phyloP scores from a whole-genome alignment of 2,888 invertebrate genomes.

The Caenorhabditis becei region DNA sequence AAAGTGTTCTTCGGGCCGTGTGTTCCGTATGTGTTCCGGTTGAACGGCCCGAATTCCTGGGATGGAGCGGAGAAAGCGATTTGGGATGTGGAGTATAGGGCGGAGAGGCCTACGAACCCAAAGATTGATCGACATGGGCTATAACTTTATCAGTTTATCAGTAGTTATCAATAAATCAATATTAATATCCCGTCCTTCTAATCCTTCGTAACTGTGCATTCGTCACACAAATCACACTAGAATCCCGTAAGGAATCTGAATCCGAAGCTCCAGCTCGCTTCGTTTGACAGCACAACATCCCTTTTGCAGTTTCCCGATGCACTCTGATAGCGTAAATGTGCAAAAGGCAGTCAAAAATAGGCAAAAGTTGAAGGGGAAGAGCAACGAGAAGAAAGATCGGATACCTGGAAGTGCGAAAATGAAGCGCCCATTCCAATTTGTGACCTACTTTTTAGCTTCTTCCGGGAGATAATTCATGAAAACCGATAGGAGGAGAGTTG shows the following conservation, averaged over 20 bases:
- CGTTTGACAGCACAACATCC: not conserved
- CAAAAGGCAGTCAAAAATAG: slow-evolving; percentile 8
- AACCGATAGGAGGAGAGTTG: not conserved
- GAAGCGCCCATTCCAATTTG: not conserved
- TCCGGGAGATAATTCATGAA: not conserved
- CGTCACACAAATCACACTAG: no score
- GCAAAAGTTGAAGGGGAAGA: slow-evolving; percentile 4
- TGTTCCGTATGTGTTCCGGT: slow-evolving; percentile 64
- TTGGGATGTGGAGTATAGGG: slow-evolving; percentile 64
- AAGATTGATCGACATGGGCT: not conserved
- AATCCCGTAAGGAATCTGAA: no score
- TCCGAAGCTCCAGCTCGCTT: not conserved
- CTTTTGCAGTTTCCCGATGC: not conserved
- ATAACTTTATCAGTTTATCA: no score
- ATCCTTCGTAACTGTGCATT: no score
- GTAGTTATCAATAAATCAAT: no score
- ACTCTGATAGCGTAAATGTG: slow-evolving; percentile 1
- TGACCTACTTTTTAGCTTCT: not conserved
- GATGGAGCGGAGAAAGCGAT: slow-evolving; percentile 83
- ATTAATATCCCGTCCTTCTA: no score
- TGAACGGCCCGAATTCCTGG: slow-evolving; percentile 83
- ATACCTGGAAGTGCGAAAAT: not conserved
- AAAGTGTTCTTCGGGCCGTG: slow-evolving; percentile 66
- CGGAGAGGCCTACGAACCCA: slow-evolving; percentile 19
- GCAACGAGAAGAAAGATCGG: not conserved